Percentiles rank a stretch among this genome's conserved stretches.
phyloP scores from a whole-genome alignment of 2,888 invertebrate species.

The Pterostichus niger region DNA sequence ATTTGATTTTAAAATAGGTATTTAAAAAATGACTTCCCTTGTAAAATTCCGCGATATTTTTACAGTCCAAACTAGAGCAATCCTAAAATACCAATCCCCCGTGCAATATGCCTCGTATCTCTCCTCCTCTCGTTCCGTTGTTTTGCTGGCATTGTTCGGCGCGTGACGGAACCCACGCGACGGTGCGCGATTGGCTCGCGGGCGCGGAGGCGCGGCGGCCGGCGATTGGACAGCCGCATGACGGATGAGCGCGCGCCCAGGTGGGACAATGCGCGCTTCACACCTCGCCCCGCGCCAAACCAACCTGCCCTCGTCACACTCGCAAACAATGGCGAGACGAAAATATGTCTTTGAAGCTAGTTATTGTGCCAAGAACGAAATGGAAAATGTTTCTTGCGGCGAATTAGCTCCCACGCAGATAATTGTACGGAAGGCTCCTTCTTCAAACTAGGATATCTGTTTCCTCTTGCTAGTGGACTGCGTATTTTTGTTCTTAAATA shows the following conservation, averaged over 20 bases:
- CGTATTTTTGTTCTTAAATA: too few relatives aligned
- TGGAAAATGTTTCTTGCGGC: too few relatives aligned
- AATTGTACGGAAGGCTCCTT: too few relatives aligned
- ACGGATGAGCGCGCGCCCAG: slow-evolving; percentile 64
- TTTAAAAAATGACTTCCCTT: too few relatives aligned
- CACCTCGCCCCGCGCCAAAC: slow-evolving; percentile 21
- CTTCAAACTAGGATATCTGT: too few relatives aligned
- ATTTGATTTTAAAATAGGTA: too few relatives aligned
- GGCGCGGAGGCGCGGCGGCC: slow-evolving; percentile 48
- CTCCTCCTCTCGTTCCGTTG: not conserved
- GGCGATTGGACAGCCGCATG: slow-evolving; percentile 64
- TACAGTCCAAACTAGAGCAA: not conserved
- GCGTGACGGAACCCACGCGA: slow-evolving; percentile 75
- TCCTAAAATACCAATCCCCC: not conserved
- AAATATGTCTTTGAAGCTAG: slow-evolving; percentile 28
- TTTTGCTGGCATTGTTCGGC: slow-evolving; percentile 42
- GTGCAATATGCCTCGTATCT: not conserved
- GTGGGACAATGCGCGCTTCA: slow-evolving; percentile 47
- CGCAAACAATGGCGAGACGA: slow-evolving; percentile 58
- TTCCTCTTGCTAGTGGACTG: too few relatives aligned
- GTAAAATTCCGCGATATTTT: not conserved
- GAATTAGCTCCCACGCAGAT: too few relatives aligned
- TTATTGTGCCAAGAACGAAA: too few relatives aligned
- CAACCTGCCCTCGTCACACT: not conserved
- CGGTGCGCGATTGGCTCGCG: slow-evolving; percentile 74